Evolutionary conservation across 2,113 vertebrate genomes (phyloP), one percentile per base, ranked within the genome.

Genomic region (Alethe castanea): DNA sequence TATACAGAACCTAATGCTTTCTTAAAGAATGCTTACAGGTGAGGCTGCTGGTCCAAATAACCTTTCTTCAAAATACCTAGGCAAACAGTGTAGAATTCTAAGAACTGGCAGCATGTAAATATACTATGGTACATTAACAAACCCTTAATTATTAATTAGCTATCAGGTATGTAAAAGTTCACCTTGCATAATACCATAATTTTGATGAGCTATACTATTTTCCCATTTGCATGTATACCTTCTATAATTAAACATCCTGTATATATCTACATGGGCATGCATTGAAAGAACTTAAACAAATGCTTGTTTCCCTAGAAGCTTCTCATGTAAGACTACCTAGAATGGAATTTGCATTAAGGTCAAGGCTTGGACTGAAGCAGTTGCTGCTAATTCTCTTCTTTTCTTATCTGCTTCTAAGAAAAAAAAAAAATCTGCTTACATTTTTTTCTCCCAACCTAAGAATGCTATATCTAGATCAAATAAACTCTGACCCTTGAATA

Each of bases 401-500:
- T 84, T 88, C 89, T 97, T 96, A 97, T 95, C 94, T 94, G 36
- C 35, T 94, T 88, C 36, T 70, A 94, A 88, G 88, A 93, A 88
- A 93, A 90, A 88, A 93, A 90, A 10, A 78, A 66, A 23, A 81
- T 19, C 76, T 88, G 35, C 85, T 93, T 74, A 92, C 76, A 92
- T 82, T 90, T 89, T 90, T 79, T 83, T 56, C 50, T 83, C 79
- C 64, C 81, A 92, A n/a, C 65, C 53, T 78, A 95, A 95, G 96
- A 95, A 91, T 88, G 80, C n/a, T 88, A 53, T 96, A 95, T 97
- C 95, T 97, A 95, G 65, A 91, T 91, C 95, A 97, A 93, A 97
- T 97, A 97, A 96, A 97, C 96, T 96, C 86, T 96, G 96, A 97
- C 95, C 96, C 95, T 92, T 96, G 90, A 94, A 76, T 69, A 67